Conservation (phyloP, 1,140 invertebrate genomes). For the Dermatophagoides farinae region DNA sequence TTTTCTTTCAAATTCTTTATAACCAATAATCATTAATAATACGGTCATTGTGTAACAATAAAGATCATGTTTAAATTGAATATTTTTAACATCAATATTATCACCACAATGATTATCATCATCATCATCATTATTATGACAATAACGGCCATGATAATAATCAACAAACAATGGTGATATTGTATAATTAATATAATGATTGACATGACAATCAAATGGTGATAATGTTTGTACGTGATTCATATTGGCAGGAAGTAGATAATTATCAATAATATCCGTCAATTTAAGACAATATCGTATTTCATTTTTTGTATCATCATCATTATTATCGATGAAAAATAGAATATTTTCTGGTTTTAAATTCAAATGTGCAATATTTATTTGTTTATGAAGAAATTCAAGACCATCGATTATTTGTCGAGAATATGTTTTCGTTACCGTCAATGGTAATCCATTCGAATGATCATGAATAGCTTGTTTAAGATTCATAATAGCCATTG, state of each 20-base stretch:
- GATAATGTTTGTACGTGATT: too few species aligned
- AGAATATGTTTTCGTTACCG: neutral
- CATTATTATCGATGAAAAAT: neutral
- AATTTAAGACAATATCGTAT: too few species aligned
- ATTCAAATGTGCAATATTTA: neutral
- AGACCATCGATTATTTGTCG: neutral
- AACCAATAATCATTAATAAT: neutral
- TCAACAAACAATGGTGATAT: neutral
- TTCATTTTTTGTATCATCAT: neutral
- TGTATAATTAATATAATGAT: neutral
- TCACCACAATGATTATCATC: too few species aligned
- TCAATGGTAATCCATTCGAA: too few species aligned
- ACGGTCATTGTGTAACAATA: neutral
- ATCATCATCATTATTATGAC: too few species aligned
- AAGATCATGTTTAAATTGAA: neutral
- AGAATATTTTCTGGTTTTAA: constrained; percentile 3
- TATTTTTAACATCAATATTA: too few species aligned
- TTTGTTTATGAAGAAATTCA: neutral
- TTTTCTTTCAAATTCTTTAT: neutral
- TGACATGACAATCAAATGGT: neutral
- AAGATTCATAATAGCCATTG: neutral
- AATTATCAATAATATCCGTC: too few species aligned
- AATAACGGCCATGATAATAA: too few species aligned
- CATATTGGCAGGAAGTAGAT: too few species aligned
- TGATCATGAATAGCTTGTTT: neutral